Evolutionary conservation across 2,113 vertebrate species (phyloP), one percentile per base, ranked within the genome.

Genomic region (Petroica traversi): DNA sequence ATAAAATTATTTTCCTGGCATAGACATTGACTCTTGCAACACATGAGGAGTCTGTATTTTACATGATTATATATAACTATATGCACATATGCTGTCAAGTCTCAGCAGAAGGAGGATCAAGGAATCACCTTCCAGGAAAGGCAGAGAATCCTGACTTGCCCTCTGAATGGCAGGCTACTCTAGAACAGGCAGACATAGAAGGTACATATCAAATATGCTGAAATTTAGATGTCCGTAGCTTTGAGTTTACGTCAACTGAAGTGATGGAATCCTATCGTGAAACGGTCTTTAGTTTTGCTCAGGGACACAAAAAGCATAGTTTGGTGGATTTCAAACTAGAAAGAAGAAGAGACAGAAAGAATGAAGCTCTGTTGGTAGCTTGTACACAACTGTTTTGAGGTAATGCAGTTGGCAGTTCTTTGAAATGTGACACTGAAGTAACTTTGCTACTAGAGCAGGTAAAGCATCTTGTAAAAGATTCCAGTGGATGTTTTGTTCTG

Each of bases 121-220:
- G 95, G 92, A 89, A 88, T 92, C 49, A 12, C 87, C 62, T 93
- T 94, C 85, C 67, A 94, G 90, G 92, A 93, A 90, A 78, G 71
- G 66, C 76, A 91, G 73, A 89, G 76, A 33, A 89, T 94, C 67
- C 85, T 66, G 33, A 69, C 16, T 75, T 81, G 58, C 52, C 75
- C 59, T 77, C 55, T 61, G 78, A 59, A 59, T 79, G 69, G 38
- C 52, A 79, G 48, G 58, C 66, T 88, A 19, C 74, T 81, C 68
- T 63, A 63, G 57, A 87, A 43, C n/a, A 82, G 54, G 48, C 81
- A 79, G 84, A 57, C 3, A 4, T 73, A 55, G 40, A 57, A 74
- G 63, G 25, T 89, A 38, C 24, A 7, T 62, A 55, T 51, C 36
- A 87, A 63, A 72, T 63, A 23, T 22, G 31, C 43, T 68, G 83